These are phyloP conservation scores for Diplodus puntazzo DNA, from an alignment of 2,797 vertebrate species.

Conservation along the genomic window DNA sequence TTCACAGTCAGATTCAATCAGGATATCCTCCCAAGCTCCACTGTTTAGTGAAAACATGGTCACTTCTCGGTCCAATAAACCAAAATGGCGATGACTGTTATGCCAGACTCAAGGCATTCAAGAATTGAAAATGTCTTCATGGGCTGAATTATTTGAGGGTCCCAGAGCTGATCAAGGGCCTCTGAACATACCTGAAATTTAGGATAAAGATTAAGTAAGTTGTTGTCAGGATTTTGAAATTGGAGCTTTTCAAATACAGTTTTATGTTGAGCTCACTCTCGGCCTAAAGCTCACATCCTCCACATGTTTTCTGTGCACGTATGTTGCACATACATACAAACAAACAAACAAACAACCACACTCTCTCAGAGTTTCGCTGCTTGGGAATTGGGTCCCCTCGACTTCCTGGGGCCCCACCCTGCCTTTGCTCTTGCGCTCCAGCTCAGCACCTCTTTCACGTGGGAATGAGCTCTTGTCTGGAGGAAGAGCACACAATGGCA, in stretches of 20 bases:
- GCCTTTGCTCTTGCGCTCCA: slow-evolving; percentile 78
- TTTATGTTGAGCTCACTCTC: neutral
- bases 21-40: too few relatives aligned
- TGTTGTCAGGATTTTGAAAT: neutral
- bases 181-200: neutral
- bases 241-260: neutral
- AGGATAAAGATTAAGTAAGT: neutral
- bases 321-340: slow-evolving; percentile 51
- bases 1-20: too few relatives aligned
- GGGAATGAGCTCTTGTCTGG: slow-evolving; percentile 95
- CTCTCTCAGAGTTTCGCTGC: slow-evolving; percentile 61
- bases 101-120: neutral
- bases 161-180: slow-evolving; percentile 6
- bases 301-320: slow-evolving; percentile 35
- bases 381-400: slow-evolving; percentile 88
- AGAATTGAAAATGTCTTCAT: neutral
- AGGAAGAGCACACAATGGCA: slow-evolving; percentile 98
- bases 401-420: slow-evolving; percentile 88
- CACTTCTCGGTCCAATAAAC: too few relatives aligned
- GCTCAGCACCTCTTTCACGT: slow-evolving; percentile 95
- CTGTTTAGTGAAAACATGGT: too few relatives aligned
- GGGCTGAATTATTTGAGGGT: neutral
- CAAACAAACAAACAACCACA: slow-evolving; percentile 56
- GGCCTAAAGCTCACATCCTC: neutral
- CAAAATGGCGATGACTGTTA: too few relatives aligned